phyloP scores from a whole-genome alignment of 2,113 vertebrate species.

The Chloebia gouldiae region DNA sequence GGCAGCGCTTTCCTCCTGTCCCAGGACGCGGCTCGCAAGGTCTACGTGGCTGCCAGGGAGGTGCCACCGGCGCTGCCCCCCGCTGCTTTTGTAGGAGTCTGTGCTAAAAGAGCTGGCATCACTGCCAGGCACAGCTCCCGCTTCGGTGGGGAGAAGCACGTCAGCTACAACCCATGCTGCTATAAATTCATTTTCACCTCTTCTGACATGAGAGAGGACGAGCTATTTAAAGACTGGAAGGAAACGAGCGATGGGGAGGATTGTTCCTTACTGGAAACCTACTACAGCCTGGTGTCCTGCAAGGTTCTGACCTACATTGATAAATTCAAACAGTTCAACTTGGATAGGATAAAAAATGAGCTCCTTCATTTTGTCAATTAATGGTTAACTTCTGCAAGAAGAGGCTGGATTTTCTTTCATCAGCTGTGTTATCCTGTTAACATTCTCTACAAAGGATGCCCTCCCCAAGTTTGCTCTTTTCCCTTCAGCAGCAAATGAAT shows the following conservation, averaged over 20 bases:
- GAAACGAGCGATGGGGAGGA: slow-evolving; percentile 73
- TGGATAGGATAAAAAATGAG: slow-evolving; percentile 40
- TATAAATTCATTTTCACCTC: slow-evolving; percentile 91
- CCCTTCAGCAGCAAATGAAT: not conserved
- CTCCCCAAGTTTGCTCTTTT: not conserved
- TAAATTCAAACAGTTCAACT: slow-evolving; percentile 73
- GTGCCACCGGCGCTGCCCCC: slow-evolving; percentile 61
- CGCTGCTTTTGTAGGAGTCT: slow-evolving; percentile 84
- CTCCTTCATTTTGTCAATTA: slow-evolving; percentile 54
- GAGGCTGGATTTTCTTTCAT: not conserved
- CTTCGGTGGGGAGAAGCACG: slow-evolving; percentile 83
- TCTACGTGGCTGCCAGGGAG: slow-evolving; percentile 76
- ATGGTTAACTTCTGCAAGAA: not conserved
- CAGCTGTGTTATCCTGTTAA: not conserved
- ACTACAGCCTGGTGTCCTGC: slow-evolving; percentile 87
- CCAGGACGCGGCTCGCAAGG: slow-evolving; percentile 85
- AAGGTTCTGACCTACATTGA: slow-evolving; percentile 87
- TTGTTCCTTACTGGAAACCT: slow-evolving; percentile 84
- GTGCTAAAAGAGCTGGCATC: slow-evolving; percentile 81
- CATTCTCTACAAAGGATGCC: not conserved
- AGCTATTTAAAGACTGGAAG: slow-evolving; percentile 78
- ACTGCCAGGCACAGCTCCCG: slow-evolving; percentile 84
- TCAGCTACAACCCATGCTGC: slow-evolving; percentile 90
- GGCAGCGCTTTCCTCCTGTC: slow-evolving; percentile 82
- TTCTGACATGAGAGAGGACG: slow-evolving; percentile 57